These are phyloP conservation scores for Drosophila cardini DNA, from an alignment of 1,140 invertebrate species.

Conservation along the genomic window DNA sequence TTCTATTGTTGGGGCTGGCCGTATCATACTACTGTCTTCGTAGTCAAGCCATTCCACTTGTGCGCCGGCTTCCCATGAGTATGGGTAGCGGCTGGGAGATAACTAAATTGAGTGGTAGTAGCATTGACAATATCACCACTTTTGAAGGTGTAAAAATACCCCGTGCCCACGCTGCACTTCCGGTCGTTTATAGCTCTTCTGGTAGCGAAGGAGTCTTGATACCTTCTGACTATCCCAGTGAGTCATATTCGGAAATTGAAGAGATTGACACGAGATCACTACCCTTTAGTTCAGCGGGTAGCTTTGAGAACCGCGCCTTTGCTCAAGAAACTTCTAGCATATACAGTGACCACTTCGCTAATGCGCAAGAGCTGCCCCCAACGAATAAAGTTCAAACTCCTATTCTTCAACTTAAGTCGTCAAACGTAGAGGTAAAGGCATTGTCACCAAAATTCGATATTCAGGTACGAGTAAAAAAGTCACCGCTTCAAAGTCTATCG, in stretches of 20 bases:
- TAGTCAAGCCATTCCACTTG: constrained; percentile 91
- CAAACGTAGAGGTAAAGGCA: constrained; percentile 85
- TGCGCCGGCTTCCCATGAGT: constrained; percentile 91
- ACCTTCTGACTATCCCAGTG: constrained; percentile 95
- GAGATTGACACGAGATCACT: constrained; percentile 89
- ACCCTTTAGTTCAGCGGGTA: constrained; percentile 88
- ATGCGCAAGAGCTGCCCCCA: constrained; percentile 86
- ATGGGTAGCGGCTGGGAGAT: constrained; percentile 92
- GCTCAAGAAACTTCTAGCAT: constrained; percentile 87
- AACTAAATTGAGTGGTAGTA: constrained; percentile 92
- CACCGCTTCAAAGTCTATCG: constrained; percentile 88
- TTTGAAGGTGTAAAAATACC: constrained; percentile 95
- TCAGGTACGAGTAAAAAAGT: constrained; percentile 91
- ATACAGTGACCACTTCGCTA: constrained; percentile 86
- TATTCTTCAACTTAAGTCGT: constrained; percentile 85
- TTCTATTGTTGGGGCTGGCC: constrained; percentile 94
- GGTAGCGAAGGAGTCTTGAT: constrained; percentile 91
- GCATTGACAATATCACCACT: constrained; percentile 90
- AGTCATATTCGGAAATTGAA: constrained; percentile 93
- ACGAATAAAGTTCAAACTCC: constrained; percentile 86
- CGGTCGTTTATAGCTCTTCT: constrained; percentile 88
- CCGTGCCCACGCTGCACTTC: constrained; percentile 89
- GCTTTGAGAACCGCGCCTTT: constrained; percentile 90
- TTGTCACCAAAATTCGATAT: constrained; percentile 92
- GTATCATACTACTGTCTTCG: constrained; percentile 96